phyloP scores from a whole-genome alignment of 1,140 invertebrate species.

The Epicauta chinensis region DNA sequence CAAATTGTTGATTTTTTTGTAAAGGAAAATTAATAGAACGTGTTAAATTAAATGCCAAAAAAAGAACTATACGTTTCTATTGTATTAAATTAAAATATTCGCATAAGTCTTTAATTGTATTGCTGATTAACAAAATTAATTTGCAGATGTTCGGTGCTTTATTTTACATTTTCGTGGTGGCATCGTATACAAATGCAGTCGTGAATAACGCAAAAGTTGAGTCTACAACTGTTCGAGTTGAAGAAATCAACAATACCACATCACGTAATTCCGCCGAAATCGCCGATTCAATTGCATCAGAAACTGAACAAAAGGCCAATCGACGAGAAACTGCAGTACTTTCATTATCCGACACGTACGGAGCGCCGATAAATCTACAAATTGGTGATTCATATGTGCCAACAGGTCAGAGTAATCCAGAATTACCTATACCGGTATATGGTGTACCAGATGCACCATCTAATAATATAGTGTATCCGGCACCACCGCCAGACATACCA shows the following conservation, averaged over 20 bases:
- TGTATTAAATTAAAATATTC: no score
- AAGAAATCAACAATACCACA: conserved; percentile 1
- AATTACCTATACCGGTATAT: conserved; percentile 48
- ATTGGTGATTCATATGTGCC: conserved; percentile 39
- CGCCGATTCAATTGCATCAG: conserved; percentile 26
- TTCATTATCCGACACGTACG: conserved; percentile 46
- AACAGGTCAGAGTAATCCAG: conserved; percentile 40
- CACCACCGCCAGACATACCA: conserved; percentile 44
- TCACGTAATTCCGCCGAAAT: conserved; percentile 14
- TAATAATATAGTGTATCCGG: conserved; percentile 45
- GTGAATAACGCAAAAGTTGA: conserved; percentile 34
- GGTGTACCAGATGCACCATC: conserved; percentile 46
- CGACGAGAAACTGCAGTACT: conserved; percentile 45
- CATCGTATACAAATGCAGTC: conserved; percentile 34
- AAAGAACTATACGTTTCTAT: no score
- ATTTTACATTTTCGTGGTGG: conserved; percentile 26
- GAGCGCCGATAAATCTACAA: conserved; percentile 43
- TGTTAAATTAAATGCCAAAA: no score
- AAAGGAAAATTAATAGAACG: no score
- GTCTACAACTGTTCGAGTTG: conserved; percentile 1
- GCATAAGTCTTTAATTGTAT: no score
- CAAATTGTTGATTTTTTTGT: no score
- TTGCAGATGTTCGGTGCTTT: conserved; percentile 37
- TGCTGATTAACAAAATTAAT: conserved; percentile 2
- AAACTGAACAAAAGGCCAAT: conserved; percentile 41